These are phyloP conservation scores for Aleiodes testaceus DNA, from an alignment of 2,888 invertebrate species.

Conservation along the genomic window DNA sequence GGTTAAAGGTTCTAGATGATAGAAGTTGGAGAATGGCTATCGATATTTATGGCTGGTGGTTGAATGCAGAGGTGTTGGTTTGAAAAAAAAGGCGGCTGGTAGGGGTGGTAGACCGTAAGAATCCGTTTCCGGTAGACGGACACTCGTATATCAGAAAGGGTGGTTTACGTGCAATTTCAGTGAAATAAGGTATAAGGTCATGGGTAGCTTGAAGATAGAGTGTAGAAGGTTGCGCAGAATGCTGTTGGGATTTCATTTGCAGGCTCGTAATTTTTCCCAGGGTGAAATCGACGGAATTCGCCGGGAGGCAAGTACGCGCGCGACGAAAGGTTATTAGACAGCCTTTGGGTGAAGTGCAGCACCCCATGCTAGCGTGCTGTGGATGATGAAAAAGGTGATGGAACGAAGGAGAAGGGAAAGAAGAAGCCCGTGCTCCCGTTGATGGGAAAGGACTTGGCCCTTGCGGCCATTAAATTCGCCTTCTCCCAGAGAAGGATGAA, in stretches of 20 bases:
- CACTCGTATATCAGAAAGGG: slow-evolving; percentile 38
- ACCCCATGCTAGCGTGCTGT: slow-evolving; percentile 13
- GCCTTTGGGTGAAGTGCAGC: slow-evolving; percentile 38
- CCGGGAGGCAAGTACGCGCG: slow-evolving; percentile 35
- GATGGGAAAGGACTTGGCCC: slow-evolving; percentile 44
- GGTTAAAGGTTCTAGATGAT: slow-evolving; percentile 8
- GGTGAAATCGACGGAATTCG: slow-evolving; percentile 45
- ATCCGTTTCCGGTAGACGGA: slow-evolving; percentile 42
- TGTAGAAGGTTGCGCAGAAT: neutral
- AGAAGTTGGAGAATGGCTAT: slow-evolving; percentile 37
- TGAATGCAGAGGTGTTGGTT: slow-evolving; percentile 6
- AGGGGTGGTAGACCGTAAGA: slow-evolving; percentile 40
- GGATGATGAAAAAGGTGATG: slow-evolving; percentile 36
- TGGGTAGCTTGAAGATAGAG: slow-evolving; percentile 6
- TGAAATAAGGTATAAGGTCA: slow-evolving; percentile 28
- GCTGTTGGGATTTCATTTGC: slow-evolving; percentile 45
- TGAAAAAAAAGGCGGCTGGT: slow-evolving; percentile 22
- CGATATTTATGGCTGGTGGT: slow-evolving; percentile 41
- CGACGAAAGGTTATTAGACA: slow-evolving; percentile 47
- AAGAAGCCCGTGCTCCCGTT: slow-evolving; percentile 33
- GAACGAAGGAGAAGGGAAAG: neutral
- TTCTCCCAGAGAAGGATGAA: slow-evolving; percentile 55
- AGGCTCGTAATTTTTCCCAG: slow-evolving; percentile 44
- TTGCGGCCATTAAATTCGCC: slow-evolving; percentile 40
- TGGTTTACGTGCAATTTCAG: slow-evolving; percentile 38